Evolutionary conservation across 2,797 vertebrate genomes (phyloP).

Genomic region (Sylvilagus floridanus): DNA sequence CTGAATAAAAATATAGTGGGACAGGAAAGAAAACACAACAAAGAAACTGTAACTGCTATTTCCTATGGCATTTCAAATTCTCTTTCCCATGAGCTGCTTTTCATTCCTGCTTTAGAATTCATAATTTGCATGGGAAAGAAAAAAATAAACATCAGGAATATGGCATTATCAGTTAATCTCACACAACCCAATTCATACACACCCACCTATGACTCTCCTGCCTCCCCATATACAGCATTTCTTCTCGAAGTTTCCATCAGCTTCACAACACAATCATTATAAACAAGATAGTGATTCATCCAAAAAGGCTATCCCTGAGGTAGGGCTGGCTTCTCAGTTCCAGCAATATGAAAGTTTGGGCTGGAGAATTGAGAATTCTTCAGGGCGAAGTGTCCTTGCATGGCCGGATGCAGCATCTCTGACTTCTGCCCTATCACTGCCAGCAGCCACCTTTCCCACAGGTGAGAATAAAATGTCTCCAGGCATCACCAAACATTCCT

Average conservation of each 20-base stretch:
- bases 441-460: not conserved
- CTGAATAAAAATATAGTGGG: not conserved
- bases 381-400: not conserved
- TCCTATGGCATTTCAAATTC: not conserved
- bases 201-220: not conserved
- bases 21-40: not conserved
- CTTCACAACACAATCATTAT: not conserved
- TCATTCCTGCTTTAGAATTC: not conserved
- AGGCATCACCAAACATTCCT: not conserved
- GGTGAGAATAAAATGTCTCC: not conserved
- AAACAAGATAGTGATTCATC: not conserved
- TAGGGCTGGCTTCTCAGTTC: not conserved
- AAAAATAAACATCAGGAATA: not conserved
- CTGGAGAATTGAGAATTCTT: not conserved
- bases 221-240: not conserved
- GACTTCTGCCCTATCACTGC: not conserved
- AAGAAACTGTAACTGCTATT: conserved; percentile 14
- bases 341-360: not conserved
- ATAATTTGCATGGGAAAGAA: not conserved
- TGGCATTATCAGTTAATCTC: not conserved
- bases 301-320: not conserved
- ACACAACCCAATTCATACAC: not conserved
- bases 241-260: not conserved
- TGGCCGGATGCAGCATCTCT: not conserved
- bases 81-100: not conserved